Percentiles rank a stretch among this genome's conserved stretches.
phyloP scores from a whole-genome alignment of 2,797 vertebrate species.

The Sebastes wilsoni region DNA sequence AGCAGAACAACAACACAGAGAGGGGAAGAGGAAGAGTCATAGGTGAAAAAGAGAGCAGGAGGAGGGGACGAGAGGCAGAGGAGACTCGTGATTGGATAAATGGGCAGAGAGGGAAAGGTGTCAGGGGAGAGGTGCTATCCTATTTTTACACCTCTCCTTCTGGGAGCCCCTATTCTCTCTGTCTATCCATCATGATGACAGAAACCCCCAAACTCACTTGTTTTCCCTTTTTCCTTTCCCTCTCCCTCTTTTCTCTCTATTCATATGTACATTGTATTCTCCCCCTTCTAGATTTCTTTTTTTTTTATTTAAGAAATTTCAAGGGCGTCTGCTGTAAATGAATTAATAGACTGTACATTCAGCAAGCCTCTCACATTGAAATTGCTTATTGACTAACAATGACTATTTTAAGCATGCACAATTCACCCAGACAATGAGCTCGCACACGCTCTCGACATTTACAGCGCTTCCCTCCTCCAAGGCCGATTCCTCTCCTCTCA shows the following conservation, averaged over 20 bases:
- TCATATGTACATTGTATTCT: background rate
- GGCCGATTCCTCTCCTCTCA: slow-evolving; percentile 30
- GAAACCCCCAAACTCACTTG: slow-evolving; percentile 64
- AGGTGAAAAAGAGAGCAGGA: background rate
- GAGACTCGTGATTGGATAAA: slow-evolving; percentile 68
- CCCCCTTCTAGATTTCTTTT: background rate
- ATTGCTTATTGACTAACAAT: slow-evolving; percentile 71
- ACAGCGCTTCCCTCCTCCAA: background rate
- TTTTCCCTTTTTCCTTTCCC: background rate
- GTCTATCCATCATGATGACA: slow-evolving; percentile 79
- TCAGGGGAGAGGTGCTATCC: slow-evolving; percentile 70
- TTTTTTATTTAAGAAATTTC: slow-evolving; percentile 8
- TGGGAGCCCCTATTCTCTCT: slow-evolving; percentile 68
- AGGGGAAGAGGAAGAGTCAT: slow-evolving; percentile 12
- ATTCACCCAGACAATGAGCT: slow-evolving; percentile 47
- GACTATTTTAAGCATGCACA: slow-evolving; percentile 54
- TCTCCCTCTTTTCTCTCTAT: slow-evolving; percentile 6
- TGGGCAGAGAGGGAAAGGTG: slow-evolving; percentile 56
- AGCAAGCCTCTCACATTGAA: slow-evolving; percentile 34
- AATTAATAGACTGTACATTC: slow-evolving; percentile 39
- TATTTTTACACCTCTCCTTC: slow-evolving; percentile 78
- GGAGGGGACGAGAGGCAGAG: slow-evolving; percentile 26
- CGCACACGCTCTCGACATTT: background rate
- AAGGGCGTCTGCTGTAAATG: slow-evolving; percentile 35
- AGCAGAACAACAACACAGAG: slow-evolving; percentile 12